Percentiles rank a stretch among this genome's conserved stretches.
Evolutionary conservation across 2,113 vertebrate genomes (phyloP).

Genomic region (Megaptera novaeangliae): DNA sequence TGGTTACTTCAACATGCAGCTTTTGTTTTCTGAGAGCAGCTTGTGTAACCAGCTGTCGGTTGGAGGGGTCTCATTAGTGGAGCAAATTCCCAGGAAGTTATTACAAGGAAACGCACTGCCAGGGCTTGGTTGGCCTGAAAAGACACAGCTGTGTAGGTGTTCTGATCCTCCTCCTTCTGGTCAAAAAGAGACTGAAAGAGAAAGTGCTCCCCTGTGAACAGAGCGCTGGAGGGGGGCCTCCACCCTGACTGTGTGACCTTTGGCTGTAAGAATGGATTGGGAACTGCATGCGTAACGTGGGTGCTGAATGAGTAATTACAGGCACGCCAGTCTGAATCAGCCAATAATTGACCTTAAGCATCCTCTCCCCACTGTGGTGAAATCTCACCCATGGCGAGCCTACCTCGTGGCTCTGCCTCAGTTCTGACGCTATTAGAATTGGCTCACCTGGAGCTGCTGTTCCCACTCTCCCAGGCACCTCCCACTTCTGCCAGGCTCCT

Average conservation of each 20-base stretch:
- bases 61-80: constrained; percentile 34
- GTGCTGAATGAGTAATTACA: neutral
- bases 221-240: neutral
- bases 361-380: neutral
- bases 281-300: neutral
- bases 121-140: constrained; percentile 18
- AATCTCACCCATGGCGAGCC: neutral
- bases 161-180: neutral
- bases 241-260: neutral
- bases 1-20: neutral
- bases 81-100: constrained; percentile 40
- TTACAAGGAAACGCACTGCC: neutral
- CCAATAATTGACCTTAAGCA: neutral
- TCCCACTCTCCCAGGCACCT: neutral
- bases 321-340: neutral
- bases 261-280: neutral
- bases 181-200: neutral
- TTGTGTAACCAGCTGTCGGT: constrained; percentile 41
- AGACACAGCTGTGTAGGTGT: neutral
- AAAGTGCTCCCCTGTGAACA: neutral
- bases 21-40: constrained; percentile 22
- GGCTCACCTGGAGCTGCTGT: neutral
- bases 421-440: neutral
- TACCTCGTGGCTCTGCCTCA: neutral
- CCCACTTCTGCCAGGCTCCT: neutral